Conservation (phyloP, 2,888 invertebrate genomes). For the Himalopsyche tibetana region DNA sequence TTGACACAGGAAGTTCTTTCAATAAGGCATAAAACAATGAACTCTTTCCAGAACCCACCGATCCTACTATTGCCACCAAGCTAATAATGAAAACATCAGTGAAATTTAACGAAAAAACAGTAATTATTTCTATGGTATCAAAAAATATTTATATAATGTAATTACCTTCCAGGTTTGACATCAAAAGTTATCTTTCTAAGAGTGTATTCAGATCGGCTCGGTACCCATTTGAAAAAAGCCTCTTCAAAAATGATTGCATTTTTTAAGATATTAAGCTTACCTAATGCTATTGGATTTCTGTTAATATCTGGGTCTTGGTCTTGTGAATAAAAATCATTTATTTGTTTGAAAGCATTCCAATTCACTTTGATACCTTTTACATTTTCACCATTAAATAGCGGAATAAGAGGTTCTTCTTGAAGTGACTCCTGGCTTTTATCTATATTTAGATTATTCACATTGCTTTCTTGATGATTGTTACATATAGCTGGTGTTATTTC, state of each 20-base stretch:
- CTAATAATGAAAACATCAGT: conserved; percentile 67
- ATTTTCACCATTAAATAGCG: conserved; percentile 63
- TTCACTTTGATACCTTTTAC: conserved; percentile 66
- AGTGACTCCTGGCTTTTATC: conserved; percentile 56
- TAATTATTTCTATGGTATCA: neutral
- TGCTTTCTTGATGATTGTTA: neutral
- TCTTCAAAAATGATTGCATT: conserved; percentile 78
- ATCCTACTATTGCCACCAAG: conserved; percentile 82
- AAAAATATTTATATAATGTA: neutral
- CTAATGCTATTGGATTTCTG: neutral
- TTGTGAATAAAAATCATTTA: neutral
- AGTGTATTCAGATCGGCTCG: conserved; percentile 79
- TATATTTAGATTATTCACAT: neutral
- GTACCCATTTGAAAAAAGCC: conserved; percentile 83
- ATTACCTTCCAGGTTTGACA: conserved; percentile 78
- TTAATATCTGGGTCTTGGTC: neutral
- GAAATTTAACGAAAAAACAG: conserved; percentile 47
- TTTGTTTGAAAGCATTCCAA: neutral
- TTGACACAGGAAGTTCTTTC: conserved; percentile 82
- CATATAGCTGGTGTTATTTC: conserved; percentile 69
- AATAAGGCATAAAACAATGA: conserved; percentile 82
- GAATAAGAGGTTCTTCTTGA: conserved; percentile 68
- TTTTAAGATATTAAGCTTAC: conserved; percentile 68
- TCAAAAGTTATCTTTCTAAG: conserved; percentile 81
- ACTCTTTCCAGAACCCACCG: conserved; percentile 83